Conservation (phyloP, 2,888 invertebrate species). For the Hirtodrosophila cameraria region DNA sequence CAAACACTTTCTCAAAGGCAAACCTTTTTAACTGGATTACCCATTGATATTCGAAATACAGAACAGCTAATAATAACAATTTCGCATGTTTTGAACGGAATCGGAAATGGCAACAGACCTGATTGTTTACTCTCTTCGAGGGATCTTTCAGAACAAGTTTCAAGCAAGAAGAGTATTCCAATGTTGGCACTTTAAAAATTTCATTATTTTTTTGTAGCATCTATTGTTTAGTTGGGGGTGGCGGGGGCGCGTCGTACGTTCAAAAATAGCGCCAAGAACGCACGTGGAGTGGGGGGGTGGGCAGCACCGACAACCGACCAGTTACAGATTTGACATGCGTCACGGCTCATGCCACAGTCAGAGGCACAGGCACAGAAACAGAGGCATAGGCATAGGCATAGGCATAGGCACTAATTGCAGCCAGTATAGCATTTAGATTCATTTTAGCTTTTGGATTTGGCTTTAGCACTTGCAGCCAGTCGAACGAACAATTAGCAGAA, state of each 20-base stretch:
- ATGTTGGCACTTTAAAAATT: neutral
- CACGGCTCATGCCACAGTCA: constrained; percentile 39
- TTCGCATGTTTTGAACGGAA: too few relatives aligned
- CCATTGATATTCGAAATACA: too few relatives aligned
- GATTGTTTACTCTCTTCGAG: too few relatives aligned
- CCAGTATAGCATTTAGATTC: constrained; percentile 19
- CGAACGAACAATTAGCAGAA: constrained; percentile 49
- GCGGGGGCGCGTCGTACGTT: constrained; percentile 11
- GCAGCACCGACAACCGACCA: too few relatives aligned
- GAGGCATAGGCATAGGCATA: too few relatives aligned
- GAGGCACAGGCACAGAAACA: too few relatives aligned
- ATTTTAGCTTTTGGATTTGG: constrained; percentile 25
- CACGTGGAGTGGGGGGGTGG: constrained; percentile 29
- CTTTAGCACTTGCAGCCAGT: constrained; percentile 42
- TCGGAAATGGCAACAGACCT: too few relatives aligned
- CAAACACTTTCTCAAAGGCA: too few relatives aligned
- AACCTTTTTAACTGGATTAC: too few relatives aligned
- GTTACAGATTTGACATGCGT: constrained; percentile 63
- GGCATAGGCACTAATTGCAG: constrained; percentile 58
- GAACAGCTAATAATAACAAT: too few relatives aligned
- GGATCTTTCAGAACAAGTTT: too few relatives aligned
- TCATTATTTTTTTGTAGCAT: constrained; percentile 2
- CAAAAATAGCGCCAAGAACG: constrained; percentile 47
- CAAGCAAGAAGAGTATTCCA: constrained; percentile 30
- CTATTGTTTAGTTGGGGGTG: constrained; percentile 48